Base-by-base conservation (phyloP, 2,888 invertebrate species). In the Trachelus stipa region DNA sequence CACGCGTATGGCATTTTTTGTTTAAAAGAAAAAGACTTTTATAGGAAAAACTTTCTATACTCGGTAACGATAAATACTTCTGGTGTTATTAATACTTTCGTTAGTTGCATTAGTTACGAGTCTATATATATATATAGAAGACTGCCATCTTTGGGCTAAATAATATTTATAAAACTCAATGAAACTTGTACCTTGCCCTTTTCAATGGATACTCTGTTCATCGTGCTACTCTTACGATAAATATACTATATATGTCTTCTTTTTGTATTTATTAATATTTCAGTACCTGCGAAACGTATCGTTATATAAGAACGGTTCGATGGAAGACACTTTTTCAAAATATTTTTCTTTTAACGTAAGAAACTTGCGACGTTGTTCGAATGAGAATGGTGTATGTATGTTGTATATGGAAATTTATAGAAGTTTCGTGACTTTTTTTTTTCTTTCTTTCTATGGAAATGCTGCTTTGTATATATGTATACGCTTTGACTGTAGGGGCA, bases 401-500 rank as follows among this genome's bases (percentile, higher is more conserved):
- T 23, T 56, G 9, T 23, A 56, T 56, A 23, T 56, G 23, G 9
- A 56, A 56, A 23, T 56, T 56, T 23, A 9, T 23, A 23, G 56
- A 23, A 15, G 23, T 56, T 56, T 56, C 12, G 23, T 23, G 9
- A 56, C 3, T 23, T 23, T 15, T 1, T 6, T 6, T 23, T 37
- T 12, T 37, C 23, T 56, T 56, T 56, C 56, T 9, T 56, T 33
- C 81, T 81, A 83, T 81, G 82, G 82, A 85, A 80, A 84, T 88
- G 81, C 84, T 86, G 82, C 80, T 84, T 81, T 77, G 78, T 75
- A 77, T 78, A 74, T 75, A 77, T 78, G 71, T 69, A 68, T 81
- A 81, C 73, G 77, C 23, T 71, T 69, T 40, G 82, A 71, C 69
- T 73, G 34, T 34, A 40, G 73, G 34, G 73, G 33, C 78, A 73